Evolutionary conservation across 2,888 invertebrate genomes (phyloP).

Genomic region (Hydriomena furcata): DNA sequence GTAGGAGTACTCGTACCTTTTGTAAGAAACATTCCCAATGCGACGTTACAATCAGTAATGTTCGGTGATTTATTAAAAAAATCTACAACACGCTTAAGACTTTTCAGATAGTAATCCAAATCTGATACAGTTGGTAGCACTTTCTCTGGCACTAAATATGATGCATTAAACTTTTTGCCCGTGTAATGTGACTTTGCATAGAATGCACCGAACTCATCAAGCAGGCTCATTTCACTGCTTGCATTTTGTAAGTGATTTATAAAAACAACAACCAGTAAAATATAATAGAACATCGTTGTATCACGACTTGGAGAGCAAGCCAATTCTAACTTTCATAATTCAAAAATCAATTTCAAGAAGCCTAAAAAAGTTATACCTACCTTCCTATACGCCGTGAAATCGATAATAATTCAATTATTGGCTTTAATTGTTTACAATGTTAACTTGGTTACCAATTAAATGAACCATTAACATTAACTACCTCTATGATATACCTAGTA

Average conservation of each 20-base stretch:
- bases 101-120: constrained; percentile 2
- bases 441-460: too few relatives aligned
- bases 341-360: too few relatives aligned
- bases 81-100: constrained; percentile 5
- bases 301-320: neutral
- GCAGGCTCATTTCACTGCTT: neutral
- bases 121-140: neutral
- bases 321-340: too few relatives aligned
- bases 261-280: neutral
- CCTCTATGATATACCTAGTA: too few relatives aligned
- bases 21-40: constrained; percentile 5
- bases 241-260: neutral
- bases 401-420: neutral
- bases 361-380: too few relatives aligned
- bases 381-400: neutral
- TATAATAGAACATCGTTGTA: neutral
- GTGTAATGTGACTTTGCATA: neutral
- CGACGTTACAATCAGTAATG: neutral
- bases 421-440: neutral
- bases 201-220: neutral
- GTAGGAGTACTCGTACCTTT: too few relatives aligned
- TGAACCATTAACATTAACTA: too few relatives aligned
- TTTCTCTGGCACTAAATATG: constrained; percentile 2
- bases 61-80: constrained; percentile 2
- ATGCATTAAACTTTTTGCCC: constrained; percentile 2